Evolutionary conservation across 2,888 invertebrate species (phyloP).

Genomic region (Pomacea canaliculata): DNA sequence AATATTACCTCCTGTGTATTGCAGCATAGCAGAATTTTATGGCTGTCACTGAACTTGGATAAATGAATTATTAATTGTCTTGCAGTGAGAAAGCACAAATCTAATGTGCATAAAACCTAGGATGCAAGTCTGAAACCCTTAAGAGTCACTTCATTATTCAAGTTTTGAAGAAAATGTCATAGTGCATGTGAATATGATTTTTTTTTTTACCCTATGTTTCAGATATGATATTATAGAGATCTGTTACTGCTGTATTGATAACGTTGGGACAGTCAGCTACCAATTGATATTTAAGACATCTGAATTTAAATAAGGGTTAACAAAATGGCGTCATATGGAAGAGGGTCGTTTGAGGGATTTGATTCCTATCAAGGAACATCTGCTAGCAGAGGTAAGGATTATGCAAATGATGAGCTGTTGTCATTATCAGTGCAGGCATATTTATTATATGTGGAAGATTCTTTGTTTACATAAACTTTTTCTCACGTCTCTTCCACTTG

Average conservation of each 20-base stretch:
- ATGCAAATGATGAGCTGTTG: neutral
- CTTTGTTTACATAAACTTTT: neutral
- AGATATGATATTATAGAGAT: too few relatives aligned
- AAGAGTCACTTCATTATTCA: neutral
- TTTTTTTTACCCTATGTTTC: too few relatives aligned
- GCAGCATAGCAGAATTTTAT: too few relatives aligned
- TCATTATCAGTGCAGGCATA: neutral
- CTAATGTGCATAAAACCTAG: too few relatives aligned
- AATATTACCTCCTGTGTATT: too few relatives aligned
- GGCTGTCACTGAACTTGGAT: too few relatives aligned
- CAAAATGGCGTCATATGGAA: constrained; percentile 55
- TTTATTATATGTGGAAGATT: neutral
- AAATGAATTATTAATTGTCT: too few relatives aligned
- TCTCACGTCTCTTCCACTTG: neutral
- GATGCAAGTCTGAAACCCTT: too few relatives aligned
- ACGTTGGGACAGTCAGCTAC: neutral
- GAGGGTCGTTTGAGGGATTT: constrained; percentile 53
- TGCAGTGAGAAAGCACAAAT: too few relatives aligned
- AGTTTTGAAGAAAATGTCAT: too few relatives aligned
- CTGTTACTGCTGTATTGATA: too few relatives aligned
- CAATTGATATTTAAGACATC: neutral
- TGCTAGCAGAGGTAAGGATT: constrained; percentile 20
- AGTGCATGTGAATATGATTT: too few relatives aligned
- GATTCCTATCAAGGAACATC: constrained; percentile 40
- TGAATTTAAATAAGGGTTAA: neutral